Conservation (phyloP, 2,888 invertebrate species). For the Chalcosyrphus nemorum region DNA sequence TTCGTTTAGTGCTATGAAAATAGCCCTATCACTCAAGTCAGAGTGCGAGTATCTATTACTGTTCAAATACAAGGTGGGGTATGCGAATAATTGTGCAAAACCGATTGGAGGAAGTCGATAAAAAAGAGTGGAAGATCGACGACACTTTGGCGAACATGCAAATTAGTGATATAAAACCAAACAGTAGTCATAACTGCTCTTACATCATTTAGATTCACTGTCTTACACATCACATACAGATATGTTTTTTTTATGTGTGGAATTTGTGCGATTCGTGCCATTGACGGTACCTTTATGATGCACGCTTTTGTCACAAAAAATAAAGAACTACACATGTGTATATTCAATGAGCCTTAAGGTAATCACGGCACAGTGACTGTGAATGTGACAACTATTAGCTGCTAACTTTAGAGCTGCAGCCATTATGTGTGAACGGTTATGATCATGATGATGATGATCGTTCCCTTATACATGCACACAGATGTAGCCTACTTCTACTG, state of each 20-base stretch:
- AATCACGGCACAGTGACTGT: conserved; percentile 32
- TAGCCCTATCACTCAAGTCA: neutral
- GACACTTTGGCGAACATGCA: neutral
- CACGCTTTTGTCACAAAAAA: conserved; percentile 59
- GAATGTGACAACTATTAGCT: conserved; percentile 59
- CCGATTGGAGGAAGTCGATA: neutral
- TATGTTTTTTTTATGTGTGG: neutral
- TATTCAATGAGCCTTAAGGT: conserved; percentile 48
- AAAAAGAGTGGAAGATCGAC: neutral
- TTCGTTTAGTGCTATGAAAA: neutral
- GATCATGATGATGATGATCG: conserved; percentile 5
- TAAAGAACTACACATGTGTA: too few species aligned
- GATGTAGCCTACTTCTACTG: neutral
- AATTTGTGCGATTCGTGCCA: conserved; percentile 46
- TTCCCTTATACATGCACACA: conserved; percentile 1
- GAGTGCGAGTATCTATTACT: neutral
- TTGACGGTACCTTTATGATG: conserved; percentile 50
- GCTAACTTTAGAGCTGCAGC: conserved; percentile 2
- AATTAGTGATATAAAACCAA: neutral
- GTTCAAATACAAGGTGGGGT: neutral
- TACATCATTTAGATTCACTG: neutral
- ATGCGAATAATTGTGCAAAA: neutral
- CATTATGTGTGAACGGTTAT: conserved; percentile 15
- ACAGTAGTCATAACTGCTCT: conserved; percentile 14
- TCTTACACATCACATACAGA: neutral